Evolutionary conservation across 2,888 invertebrate species (phyloP).

Genomic region (Colostygia pectinataria): DNA sequence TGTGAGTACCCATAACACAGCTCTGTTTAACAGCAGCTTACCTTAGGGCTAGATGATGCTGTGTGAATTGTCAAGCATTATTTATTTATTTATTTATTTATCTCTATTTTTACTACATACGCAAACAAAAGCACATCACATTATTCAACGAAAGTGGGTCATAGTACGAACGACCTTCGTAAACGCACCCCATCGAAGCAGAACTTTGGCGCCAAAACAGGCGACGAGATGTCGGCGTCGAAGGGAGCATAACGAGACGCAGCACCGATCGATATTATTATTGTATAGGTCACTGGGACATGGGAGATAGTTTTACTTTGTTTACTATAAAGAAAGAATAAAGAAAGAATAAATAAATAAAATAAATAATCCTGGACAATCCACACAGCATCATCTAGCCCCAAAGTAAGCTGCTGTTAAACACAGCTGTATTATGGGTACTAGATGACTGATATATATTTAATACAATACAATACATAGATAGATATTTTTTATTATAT

Average conservation of each 20-base stretch:
- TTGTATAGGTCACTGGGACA: conserved; percentile 33
- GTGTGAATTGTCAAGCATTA: too few species aligned
- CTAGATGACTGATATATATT: too few species aligned
- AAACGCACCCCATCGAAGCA: conserved; percentile 57
- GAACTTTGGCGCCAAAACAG: conserved; percentile 71
- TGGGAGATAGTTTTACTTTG: conserved; percentile 16
- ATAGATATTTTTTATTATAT: too few species aligned
- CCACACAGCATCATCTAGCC: too few species aligned
- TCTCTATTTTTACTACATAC: not conserved
- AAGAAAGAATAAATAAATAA: not conserved
- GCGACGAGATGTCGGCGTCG: conserved; percentile 63
- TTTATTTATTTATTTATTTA: too few species aligned
- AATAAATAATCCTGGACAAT: too few species aligned
- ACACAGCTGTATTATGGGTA: too few species aligned
- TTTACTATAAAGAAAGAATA: conserved; percentile 4
- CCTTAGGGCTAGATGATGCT: too few species aligned
- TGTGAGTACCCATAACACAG: too few species aligned
- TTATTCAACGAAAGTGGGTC: conserved; percentile 51
- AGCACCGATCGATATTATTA: conserved; percentile 45
- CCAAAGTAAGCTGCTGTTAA: too few species aligned
- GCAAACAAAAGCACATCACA: not conserved
- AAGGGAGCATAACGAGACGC: conserved; percentile 45
- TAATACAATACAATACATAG: too few species aligned
- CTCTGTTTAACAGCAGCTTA: too few species aligned
- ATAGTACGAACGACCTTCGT: conserved; percentile 51